These are phyloP conservation scores for Discoglossus pictus DNA, from an alignment of 2,797 vertebrate species.

Conservation along the genomic window DNA sequence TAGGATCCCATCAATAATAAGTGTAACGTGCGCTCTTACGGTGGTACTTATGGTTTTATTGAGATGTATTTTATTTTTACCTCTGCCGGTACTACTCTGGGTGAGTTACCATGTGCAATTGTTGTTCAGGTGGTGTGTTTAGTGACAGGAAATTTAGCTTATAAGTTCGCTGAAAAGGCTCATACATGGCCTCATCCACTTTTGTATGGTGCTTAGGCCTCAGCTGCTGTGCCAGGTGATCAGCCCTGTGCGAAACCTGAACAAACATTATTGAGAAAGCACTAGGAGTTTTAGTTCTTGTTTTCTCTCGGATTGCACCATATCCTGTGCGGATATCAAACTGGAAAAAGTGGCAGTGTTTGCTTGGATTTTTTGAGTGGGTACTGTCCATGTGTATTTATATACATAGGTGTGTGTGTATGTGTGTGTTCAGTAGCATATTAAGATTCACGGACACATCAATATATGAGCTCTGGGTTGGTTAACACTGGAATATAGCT, in stretches of 20 bases:
- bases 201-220: neutral
- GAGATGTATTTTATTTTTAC: no score
- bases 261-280: slow-evolving; percentile 30
- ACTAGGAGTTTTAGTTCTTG: neutral
- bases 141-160: no score
- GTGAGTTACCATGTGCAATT: no score
- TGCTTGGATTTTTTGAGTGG: slow-evolving; percentile 19
- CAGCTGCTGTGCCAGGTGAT: slow-evolving; percentile 27
- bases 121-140: no score
- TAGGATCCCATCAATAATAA: no score
- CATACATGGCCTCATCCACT: no score
- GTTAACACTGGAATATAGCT: slow-evolving; percentile 22
- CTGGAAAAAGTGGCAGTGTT: slow-evolving; percentile 30
- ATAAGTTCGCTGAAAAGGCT: no score
- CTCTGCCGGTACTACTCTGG: no score
- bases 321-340: slow-evolving; percentile 28
- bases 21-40: no score
- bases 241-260: slow-evolving; percentile 12
- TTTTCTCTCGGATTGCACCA: slow-evolving; percentile 24
- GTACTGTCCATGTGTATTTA: slow-evolving; percentile 18
- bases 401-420: slow-evolving; percentile 19
- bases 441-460: slow-evolving; percentile 14
- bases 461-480: neutral
- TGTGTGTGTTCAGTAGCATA: slow-evolving; percentile 16
- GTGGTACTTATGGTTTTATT: no score